Base-by-base conservation (phyloP, 1,140 invertebrate genomes). In the Drosophila watanabei region DNA sequence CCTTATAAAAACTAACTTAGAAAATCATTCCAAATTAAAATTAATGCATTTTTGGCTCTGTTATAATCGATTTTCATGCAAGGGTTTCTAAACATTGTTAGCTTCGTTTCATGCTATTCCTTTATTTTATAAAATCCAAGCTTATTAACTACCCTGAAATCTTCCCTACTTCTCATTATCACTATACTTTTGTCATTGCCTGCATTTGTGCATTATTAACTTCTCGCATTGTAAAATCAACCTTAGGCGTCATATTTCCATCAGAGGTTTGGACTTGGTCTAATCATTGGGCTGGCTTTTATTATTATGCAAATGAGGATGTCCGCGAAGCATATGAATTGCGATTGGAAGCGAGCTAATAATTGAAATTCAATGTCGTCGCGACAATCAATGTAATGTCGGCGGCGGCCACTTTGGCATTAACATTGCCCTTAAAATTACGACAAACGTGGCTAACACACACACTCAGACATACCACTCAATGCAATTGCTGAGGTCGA, bases 361-460 rank as follows among this genome's bases (percentile, higher is more conserved):
- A 86, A 87, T 80, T 84, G 72, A 88, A 73, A 84, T 87, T 88
- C 77, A 88, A 89, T 88, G 80, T 80, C 72, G 80, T 80, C 72
- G 75, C 20, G 60, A 49, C 59, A 62, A 75, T 75, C 73, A 80
- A 75, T 88, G 86, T 82, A 82, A 89, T 65, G 46, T 30, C 58
- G 49, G 16, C 58, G 49, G 16, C 49, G n/a, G 70, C 58, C 32
- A 59, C 64, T 62, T 63, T 88, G 80, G 30, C 86, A 89, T 90
- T 89, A 89, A 90, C 78, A 89, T 89, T 89, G 85, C 72, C 84
- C 77, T 88, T 87, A 87, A 88, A 79, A 75, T 28, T 20, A 33
- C 51, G 39, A 65, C 54, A 48, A 79, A 70, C 41, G 41, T 41
- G 61, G 51, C 28, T 41, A 43, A 58, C 28, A 39, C 18, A 39